phyloP scores from a whole-genome alignment of 2,797 vertebrate genomes.

The Epinephelus coioides region DNA sequence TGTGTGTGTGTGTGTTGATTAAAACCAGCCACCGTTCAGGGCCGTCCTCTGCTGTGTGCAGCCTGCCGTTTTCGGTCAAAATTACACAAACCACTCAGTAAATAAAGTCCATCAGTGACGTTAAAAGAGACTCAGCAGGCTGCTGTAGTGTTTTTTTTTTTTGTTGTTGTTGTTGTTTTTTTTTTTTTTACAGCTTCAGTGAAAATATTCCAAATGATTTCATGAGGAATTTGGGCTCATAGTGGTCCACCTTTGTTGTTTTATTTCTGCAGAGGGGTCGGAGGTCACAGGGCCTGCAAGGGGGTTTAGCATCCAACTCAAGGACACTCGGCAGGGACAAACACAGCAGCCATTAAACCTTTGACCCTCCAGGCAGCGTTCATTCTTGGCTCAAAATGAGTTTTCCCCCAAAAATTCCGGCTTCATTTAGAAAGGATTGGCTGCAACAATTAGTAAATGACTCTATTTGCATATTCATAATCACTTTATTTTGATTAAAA shows the following conservation, averaged over 20 bases:
- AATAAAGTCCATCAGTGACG: conserved; percentile 50
- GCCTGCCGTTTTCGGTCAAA: conserved; percentile 50
- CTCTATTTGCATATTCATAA: conserved; percentile 71
- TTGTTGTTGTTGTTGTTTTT: no score
- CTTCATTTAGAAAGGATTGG: conserved; percentile 42
- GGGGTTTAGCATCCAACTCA: background rate
- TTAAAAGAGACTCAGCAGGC: conserved; percentile 35
- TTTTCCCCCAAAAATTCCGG: conserved; percentile 18
- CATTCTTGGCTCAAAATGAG: conserved; percentile 36
- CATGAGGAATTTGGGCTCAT: background rate
- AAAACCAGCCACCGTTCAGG: conserved; percentile 55
- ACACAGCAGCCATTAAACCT: conserved; percentile 13
- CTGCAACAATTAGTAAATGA: conserved; percentile 67
- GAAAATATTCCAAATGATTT: conserved; percentile 13
- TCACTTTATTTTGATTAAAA: conserved; percentile 73
- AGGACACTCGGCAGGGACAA: conserved; percentile 3
- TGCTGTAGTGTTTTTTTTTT: background rate
- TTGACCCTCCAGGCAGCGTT: conserved; percentile 27
- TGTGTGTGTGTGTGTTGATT: conserved; percentile 52
- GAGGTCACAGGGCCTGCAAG: background rate
- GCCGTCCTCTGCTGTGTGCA: conserved; percentile 58
- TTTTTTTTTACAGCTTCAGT: conserved; percentile 1
- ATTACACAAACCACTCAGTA: conserved; percentile 47
- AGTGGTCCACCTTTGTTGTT: background rate
- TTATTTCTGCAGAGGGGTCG: background rate